phyloP scores from a whole-genome alignment of 2,797 vertebrate genomes.

The Tapera naevia region DNA sequence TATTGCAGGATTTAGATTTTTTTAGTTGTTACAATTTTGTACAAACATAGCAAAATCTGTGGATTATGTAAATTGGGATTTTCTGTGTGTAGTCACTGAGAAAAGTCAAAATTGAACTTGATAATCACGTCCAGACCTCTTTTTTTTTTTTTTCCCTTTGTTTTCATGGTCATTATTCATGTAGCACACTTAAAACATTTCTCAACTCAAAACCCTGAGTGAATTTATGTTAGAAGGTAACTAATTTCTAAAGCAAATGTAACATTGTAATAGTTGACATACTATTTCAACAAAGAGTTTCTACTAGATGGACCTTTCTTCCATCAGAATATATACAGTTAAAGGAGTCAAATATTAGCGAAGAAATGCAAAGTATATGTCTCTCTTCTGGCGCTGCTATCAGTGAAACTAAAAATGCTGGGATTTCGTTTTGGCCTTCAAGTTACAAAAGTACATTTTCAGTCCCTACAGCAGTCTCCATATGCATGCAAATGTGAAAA shows the following conservation, averaged over 20 bases:
- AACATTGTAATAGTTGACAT: not conserved
- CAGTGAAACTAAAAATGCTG: not conserved
- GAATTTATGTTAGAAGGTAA: not conserved
- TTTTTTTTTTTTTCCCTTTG: not conserved
- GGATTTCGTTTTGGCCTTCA: not conserved
- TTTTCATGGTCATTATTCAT: not conserved
- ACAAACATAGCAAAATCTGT: constrained; percentile 23
- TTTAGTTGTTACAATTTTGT: constrained; percentile 48
- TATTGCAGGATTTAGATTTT: not conserved
- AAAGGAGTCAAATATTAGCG: not conserved
- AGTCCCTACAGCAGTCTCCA: not conserved
- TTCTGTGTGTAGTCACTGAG: constrained; percentile 48
- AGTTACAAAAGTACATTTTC: not conserved
- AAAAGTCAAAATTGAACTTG: constrained; percentile 50
- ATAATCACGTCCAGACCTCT: constrained; percentile 59
- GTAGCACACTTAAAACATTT: not conserved
- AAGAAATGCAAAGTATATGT: not conserved
- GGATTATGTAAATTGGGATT: constrained; percentile 42
- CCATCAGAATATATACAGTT: not conserved
- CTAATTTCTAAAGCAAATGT: not conserved
- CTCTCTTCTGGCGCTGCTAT: not conserved
- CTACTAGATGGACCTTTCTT: not conserved
- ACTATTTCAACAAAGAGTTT: not conserved
- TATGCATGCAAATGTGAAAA: not conserved
- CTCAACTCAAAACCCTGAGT: not conserved